Conservation (phyloP, 2,888 invertebrate genomes). For the Ophion obscuratus region DNA sequence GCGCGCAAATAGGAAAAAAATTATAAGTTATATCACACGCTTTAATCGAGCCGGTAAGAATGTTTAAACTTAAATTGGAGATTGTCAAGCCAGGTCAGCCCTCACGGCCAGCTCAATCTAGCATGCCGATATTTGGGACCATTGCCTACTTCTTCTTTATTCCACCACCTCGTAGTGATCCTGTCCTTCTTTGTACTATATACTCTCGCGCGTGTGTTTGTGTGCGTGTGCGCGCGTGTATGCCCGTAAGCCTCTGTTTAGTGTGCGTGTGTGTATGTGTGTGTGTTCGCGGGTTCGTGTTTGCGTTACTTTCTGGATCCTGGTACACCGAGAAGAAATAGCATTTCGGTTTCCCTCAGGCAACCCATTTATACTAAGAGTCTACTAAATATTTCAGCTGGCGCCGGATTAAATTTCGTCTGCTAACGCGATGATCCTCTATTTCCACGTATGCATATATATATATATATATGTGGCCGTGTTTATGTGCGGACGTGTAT, state of each 20-base stretch:
- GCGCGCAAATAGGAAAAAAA: slow-evolving; percentile 33
- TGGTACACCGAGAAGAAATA: slow-evolving; percentile 43
- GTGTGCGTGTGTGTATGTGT: slow-evolving; percentile 8
- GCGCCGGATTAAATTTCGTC: slow-evolving; percentile 68
- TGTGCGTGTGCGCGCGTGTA: too few species aligned
- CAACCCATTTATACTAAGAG: slow-evolving; percentile 68
- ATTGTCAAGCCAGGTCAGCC: slow-evolving; percentile 69
- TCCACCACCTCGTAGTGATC: neutral
- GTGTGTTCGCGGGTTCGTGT: too few species aligned
- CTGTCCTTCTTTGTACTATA: slow-evolving; percentile 19
- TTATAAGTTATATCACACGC: slow-evolving; percentile 32
- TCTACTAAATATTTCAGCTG: slow-evolving; percentile 69
- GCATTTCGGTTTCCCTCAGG: slow-evolving; percentile 66
- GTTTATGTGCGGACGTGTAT: too few species aligned
- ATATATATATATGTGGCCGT: neutral
- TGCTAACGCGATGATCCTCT: slow-evolving; percentile 52
- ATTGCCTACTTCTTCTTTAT: neutral
- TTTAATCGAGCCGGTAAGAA: slow-evolving; percentile 58
- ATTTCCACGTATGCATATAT: slow-evolving; percentile 24
- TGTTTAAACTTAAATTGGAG: slow-evolving; percentile 67
- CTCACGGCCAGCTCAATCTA: slow-evolving; percentile 59
- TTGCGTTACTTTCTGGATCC: slow-evolving; percentile 19
- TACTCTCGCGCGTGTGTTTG: neutral
- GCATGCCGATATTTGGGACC: slow-evolving; percentile 55
- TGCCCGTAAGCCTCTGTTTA: neutral